Conservation (phyloP, 2,113 vertebrate genomes). For the Stigmatopora argus region DNA sequence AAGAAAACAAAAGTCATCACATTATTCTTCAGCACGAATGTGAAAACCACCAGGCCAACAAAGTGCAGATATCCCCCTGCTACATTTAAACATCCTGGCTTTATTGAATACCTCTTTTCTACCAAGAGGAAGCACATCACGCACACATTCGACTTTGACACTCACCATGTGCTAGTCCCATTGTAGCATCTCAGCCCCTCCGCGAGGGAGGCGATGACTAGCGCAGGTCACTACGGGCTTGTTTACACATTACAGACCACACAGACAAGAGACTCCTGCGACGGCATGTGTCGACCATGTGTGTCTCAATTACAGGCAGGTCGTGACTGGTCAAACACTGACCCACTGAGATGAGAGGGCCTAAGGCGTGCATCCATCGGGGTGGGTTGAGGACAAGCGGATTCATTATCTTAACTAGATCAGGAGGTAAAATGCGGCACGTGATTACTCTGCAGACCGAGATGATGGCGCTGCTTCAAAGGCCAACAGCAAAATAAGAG, state of each 20-base stretch:
- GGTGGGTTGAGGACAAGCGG: conserved; percentile 10
- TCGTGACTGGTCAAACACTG: conserved; percentile 34
- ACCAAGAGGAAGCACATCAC: background rate
- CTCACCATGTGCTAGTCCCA: conserved; percentile 36
- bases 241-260: conserved; percentile 65
- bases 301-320: conserved; percentile 57
- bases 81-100: conserved; percentile 40
- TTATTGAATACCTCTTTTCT: conserved; percentile 6
- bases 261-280: conserved; percentile 61
- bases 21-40: conserved; percentile 33
- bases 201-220: conserved; percentile 58
- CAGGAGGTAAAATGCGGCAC: background rate
- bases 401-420: conserved; percentile 2
- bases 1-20: conserved; percentile 39
- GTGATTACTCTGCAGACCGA: background rate
- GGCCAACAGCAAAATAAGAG: background rate
- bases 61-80: conserved; percentile 33
- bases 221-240: conserved; percentile 53
- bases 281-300: conserved; percentile 61
- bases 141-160: background rate
- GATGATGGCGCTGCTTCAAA: background rate
- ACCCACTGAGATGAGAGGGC: conserved; percentile 22
- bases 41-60: conserved; percentile 38
- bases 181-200: conserved; percentile 22
- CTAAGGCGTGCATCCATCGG: conserved; percentile 4